phyloP scores from a whole-genome alignment of 2,888 invertebrate genomes.

The Xestia rhomboidea region DNA sequence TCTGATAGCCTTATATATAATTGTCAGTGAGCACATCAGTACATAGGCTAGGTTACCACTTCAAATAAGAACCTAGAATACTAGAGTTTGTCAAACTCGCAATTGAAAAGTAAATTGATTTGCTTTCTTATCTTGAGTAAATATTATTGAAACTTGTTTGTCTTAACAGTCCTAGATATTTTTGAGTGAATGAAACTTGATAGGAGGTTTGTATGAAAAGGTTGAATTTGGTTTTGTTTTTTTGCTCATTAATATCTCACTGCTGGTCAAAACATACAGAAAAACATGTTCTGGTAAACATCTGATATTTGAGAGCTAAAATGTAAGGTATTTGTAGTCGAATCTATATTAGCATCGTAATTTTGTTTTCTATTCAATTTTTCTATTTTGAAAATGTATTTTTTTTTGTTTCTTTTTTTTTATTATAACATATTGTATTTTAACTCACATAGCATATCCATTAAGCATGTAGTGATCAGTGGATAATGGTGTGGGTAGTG shows the following conservation, averaged over 20 bases:
- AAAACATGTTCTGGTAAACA: too few species aligned
- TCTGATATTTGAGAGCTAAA: too few species aligned
- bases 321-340: too few species aligned
- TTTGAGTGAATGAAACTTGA: constrained; percentile 21
- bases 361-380: too few species aligned
- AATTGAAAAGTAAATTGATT: constrained; percentile 22
- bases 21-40: neutral
- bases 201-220: neutral
- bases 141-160: constrained; percentile 30
- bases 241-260: neutral
- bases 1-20: neutral
- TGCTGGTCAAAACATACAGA: neutral
- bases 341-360: too few species aligned
- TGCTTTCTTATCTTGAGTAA: constrained; percentile 40
- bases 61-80: neutral
- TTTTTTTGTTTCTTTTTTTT: too few species aligned
- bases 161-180: constrained; percentile 15
- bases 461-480: too few species aligned
- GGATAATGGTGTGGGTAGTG: too few species aligned
- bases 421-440: too few species aligned
- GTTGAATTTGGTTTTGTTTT: neutral
- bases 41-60: neutral
- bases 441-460: too few species aligned
- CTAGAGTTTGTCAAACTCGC: neutral
- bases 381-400: too few species aligned